Evolutionary conservation across 2,113 vertebrate genomes (phyloP).

Genomic region (Erpornis zantholeuca): DNA sequence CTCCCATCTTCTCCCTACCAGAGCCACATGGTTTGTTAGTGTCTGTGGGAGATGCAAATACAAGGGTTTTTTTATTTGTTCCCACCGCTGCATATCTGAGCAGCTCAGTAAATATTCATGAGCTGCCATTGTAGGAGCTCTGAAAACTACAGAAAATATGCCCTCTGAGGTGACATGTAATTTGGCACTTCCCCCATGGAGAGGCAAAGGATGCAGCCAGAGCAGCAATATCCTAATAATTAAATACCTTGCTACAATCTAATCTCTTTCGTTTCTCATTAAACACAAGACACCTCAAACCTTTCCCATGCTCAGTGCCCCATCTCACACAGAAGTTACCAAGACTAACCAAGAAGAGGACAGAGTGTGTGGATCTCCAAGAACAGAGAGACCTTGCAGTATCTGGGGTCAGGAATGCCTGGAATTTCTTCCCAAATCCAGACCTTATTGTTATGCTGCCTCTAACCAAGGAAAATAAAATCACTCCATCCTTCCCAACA

Average conservation of each 20-base stretch:
- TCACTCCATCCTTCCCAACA: neutral
- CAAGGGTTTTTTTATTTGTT: conserved; percentile 65
- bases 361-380: neutral
- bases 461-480: neutral
- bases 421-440: neutral
- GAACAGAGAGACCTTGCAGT: neutral
- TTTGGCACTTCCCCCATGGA: conserved; percentile 40
- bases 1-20: conserved; percentile 41
- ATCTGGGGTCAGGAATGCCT: neutral
- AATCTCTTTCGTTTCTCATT: conserved; percentile 19
- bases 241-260: conserved; percentile 22
- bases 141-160: conserved; percentile 43
- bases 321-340: neutral
- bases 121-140: conserved; percentile 62
- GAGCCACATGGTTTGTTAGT: conserved; percentile 59
- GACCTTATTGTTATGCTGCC: neutral
- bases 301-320: neutral
- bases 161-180: conserved; percentile 53
- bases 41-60: conserved; percentile 72
- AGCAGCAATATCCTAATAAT: conserved; percentile 42
- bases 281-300: conserved; percentile 22
- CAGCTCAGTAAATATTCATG: conserved; percentile 74
- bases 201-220: conserved; percentile 11
- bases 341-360: neutral
- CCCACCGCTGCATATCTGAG: conserved; percentile 62